Percentiles rank a stretch among this genome's conserved stretches.
Conservation (phyloP, 2,888 invertebrate genomes). For the Scaptomyza flava region DNA sequence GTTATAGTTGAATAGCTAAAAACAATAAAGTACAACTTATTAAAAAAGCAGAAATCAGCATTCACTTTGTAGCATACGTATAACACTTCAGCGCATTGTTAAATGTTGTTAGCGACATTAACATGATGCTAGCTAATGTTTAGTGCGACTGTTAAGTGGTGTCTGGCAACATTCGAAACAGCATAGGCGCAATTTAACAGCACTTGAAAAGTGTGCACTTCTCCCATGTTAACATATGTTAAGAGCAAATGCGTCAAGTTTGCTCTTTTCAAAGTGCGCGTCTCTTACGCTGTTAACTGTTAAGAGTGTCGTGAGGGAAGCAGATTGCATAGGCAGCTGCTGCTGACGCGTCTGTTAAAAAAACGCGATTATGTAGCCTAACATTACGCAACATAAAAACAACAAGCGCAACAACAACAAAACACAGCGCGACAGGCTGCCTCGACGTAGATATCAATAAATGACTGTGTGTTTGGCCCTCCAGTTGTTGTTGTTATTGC, state of each 20-base stretch:
- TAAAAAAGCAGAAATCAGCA: background rate
- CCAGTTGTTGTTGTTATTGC: constrained; percentile 21
- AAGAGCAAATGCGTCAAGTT: constrained; percentile 18
- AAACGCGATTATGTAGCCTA: constrained; percentile 77
- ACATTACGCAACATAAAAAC: constrained; percentile 77
- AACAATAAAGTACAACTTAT: no score
- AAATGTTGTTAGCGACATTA: constrained; percentile 14
- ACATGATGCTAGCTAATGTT: constrained; percentile 4
- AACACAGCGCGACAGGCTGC: constrained; percentile 17
- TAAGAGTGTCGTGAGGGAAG: constrained; percentile 32
- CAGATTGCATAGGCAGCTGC: constrained; percentile 38
- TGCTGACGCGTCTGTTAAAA: constrained; percentile 59
- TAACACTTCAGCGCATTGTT: background rate
- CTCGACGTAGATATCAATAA: constrained; percentile 37
- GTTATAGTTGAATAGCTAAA: no score
- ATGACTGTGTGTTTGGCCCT: constrained; percentile 29
- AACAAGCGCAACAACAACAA: constrained; percentile 54
- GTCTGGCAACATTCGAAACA: constrained; percentile 17
- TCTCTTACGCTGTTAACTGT: constrained; percentile 57
- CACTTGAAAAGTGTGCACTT: constrained; percentile 17
- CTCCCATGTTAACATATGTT: constrained; percentile 27
- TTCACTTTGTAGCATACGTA: background rate
- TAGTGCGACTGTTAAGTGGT: constrained; percentile 7
- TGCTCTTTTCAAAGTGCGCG: constrained; percentile 2
- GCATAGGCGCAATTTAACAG: constrained; percentile 16